Evolutionary conservation across 2,888 invertebrate genomes (phyloP), one percentile per base, ranked within the genome.

Genomic region (Drosophila aldrichi): DNA sequence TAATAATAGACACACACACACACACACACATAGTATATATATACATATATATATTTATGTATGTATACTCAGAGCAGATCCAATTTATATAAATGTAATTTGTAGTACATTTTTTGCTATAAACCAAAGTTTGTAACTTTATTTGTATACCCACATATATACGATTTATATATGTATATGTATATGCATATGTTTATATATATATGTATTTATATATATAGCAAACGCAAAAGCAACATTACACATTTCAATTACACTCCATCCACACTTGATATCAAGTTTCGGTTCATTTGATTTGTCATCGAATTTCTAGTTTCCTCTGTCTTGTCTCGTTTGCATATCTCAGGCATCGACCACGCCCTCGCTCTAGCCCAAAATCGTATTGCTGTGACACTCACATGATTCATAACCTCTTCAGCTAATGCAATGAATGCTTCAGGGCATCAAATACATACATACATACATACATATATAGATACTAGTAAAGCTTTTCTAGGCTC

Each of bases 51-150:
- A 59, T 32, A 56, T 3, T 57, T 29, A 49, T 25, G 44, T 25
- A 61, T 32, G 18, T 20, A 46, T 48, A 74, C 65, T 41, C 69
- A 66, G 12, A 56, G 79, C 70, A 70, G 73, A 72, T 64, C 64
- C 79, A 74, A 74, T 80, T 82, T 69, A 77, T 82, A 80, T 82
- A 70, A 70, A 73, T 80, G 75, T 77, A 80, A 77, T 82, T 82
- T 81, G 76, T 82, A 82, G 73, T 49, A 66, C 25, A 66, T 70
- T 73, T 82, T 79, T 81, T 82, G 73, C 82, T 76, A 71, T 68
- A 79, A 69, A 70, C 67, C 55, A 76, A 67, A 79, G 60, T 82
- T 75, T 75, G 48, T 73, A 70, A 62, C 58, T 70, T 73, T 68
- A 75, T 75, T 81, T 72, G 63, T 75, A 74, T 61, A 66, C 55